Evolutionary conservation across 2,888 invertebrate species (phyloP).

Genomic region (Cynaeus angustus): DNA sequence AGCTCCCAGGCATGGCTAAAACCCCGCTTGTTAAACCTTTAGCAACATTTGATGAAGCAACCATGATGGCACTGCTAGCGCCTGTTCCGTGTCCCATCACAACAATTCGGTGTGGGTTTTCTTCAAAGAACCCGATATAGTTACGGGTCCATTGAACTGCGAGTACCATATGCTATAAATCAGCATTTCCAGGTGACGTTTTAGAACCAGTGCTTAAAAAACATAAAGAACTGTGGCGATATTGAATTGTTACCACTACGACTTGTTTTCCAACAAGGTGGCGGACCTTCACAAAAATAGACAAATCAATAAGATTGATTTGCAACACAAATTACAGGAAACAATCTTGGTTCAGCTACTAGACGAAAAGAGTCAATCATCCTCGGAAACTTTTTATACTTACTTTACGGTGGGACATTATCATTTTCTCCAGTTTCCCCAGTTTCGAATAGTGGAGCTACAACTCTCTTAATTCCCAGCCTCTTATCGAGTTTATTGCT

Average conservation of each 20-base stretch:
- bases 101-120: slow-evolving; percentile 81
- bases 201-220: slow-evolving; percentile 82
- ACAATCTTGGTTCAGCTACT: no score
- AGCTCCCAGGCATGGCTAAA: slow-evolving; percentile 84
- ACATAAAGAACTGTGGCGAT: slow-evolving; percentile 84
- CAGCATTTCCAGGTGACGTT: slow-evolving; percentile 84
- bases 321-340: no score
- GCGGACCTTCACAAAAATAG: slow-evolving; percentile 72
- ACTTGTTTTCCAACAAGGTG: slow-evolving; percentile 80
- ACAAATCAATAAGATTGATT: no score
- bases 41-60: slow-evolving; percentile 79
- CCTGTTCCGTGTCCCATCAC: slow-evolving; percentile 87
- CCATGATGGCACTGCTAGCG: slow-evolving; percentile 81
- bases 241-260: slow-evolving; percentile 84
- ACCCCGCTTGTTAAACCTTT: slow-evolving; percentile 77
- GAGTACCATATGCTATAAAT: slow-evolving; percentile 82
- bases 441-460: no score
- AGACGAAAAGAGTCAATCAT: no score
- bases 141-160: slow-evolving; percentile 83
- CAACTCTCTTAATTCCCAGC: no score
- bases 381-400: no score
- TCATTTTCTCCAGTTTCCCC: no score
- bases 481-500: no score
- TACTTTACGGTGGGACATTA: no score
- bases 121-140: slow-evolving; percentile 85